A percentile compares a stretch with the other conserved stretches of the same genome.
These are phyloP conservation scores for Dryobates pubescens DNA, from an alignment of 2,797 vertebrate genomes.

Conservation along the genomic window DNA sequence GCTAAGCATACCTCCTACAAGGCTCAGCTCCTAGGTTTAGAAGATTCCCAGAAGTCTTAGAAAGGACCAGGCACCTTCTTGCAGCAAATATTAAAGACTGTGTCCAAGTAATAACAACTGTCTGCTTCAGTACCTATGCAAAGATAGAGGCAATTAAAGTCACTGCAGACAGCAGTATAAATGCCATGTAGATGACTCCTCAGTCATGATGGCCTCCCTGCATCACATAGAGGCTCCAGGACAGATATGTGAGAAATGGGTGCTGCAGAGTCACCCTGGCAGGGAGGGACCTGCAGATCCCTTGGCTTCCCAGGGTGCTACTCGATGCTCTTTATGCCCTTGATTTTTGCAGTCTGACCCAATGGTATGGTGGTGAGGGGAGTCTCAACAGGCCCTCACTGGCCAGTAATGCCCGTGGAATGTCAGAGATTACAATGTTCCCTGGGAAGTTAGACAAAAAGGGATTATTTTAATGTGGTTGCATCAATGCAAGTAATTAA, in stretches of 20 bases:
- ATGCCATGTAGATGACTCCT: background rate
- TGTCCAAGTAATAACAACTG: background rate
- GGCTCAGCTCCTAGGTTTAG: background rate
- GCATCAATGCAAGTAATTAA: background rate
- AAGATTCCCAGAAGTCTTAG: background rate
- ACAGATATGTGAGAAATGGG: background rate
- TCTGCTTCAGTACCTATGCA: background rate
- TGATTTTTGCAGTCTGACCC: background rate
- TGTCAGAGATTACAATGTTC: background rate
- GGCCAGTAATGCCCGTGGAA: background rate
- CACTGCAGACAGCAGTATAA: background rate
- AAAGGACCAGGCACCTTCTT: background rate
- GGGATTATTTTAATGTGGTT: background rate
- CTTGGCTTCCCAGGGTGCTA: background rate
- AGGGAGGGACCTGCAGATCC: accelerated
- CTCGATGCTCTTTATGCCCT: background rate
- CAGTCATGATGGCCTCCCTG: background rate
- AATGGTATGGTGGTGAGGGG: accelerated
- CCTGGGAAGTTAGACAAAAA: background rate
- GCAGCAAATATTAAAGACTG: background rate
- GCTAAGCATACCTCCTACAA: background rate
- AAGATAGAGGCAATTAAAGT: background rate
- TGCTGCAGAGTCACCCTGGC: background rate
- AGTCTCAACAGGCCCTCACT: background rate
- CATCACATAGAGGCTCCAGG: accelerated